Base-by-base conservation (phyloP, 2,888 invertebrate genomes). In the Sminthurinus aureus region DNA sequence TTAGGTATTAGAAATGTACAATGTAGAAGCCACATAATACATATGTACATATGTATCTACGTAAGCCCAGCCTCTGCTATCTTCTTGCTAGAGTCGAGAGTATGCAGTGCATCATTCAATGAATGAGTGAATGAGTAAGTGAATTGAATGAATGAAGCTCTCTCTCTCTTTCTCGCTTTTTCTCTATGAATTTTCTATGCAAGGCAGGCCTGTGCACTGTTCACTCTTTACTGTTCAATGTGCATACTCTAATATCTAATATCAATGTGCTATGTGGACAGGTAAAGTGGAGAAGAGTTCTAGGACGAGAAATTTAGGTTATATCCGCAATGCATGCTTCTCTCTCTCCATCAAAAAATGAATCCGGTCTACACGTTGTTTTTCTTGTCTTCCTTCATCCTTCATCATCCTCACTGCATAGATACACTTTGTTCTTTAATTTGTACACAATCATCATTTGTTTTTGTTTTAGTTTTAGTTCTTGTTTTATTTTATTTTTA, bases 221-320 rank as follows among this genome's bases (percentile, higher is more conserved):
- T n/a, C 26, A 69, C 69, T 38, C 38, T 38, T n/a, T n/a, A n/a
- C n/a, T n/a, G n/a, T n/a, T n/a, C n/a, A 38, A 38, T 38, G 6
- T n/a, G n/a, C n/a, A n/a, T n/a, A n/a, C n/a, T 38, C 38, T 38
- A 38, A 38, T 38, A 38, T 38, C 1, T 6, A 38, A 38, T 38
- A 38, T 58, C 13, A 2, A 58, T 58, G 18, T 58, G 58, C 38
- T 38, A 1, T 38, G 4, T 58, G 58, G 58, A 69, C 51, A 24
- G 80, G 73, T 81, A 81, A 81, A 69, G 80, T 81, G 51, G 73
- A 81, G 82, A 84, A 75, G 79, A 69, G 83, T 84, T 83, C 77
- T 82, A 87, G 87, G 86, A 85, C 88, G 86, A 85, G 85, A 86
- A 86, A 88, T 88, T 85, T 88, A 86, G 88, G 88, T 87, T 87